Percentiles rank a stretch among this genome's conserved stretches.
Evolutionary conservation across 2,888 invertebrate genomes (phyloP).

Genomic region (Atrina japonica): DNA sequence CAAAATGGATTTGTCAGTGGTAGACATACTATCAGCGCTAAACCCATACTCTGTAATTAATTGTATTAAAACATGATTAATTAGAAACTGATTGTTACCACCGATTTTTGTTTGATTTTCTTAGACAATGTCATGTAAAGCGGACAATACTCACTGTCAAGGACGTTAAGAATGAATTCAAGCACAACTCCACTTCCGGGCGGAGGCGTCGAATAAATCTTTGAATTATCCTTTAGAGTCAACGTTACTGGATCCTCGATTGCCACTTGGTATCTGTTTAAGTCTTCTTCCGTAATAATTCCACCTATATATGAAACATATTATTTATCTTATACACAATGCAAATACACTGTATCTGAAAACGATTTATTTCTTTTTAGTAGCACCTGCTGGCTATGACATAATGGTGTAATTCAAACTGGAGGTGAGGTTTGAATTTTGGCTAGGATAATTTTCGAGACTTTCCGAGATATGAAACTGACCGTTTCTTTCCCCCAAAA

Average conservation of each 20-base stretch:
- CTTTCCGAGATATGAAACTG: too few species aligned
- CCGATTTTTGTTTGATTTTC: too few species aligned
- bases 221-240: constrained; percentile 46
- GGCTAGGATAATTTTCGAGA: too few species aligned
- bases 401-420: too few species aligned
- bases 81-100: too few species aligned
- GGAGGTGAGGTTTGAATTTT: too few species aligned
- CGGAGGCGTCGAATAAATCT: constrained; percentile 62
- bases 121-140: not conserved
- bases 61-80: too few species aligned
- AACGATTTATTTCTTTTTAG: too few species aligned
- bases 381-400: too few species aligned
- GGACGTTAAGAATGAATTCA: constrained; percentile 71
- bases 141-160: constrained; percentile 65
- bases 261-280: constrained; percentile 54
- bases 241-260: constrained; percentile 54
- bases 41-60: constrained; percentile 20
- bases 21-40: constrained; percentile 20
- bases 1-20: constrained; percentile 46
- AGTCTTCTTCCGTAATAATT: constrained; percentile 67
- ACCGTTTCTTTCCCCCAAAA: too few species aligned
- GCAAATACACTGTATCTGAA: too few species aligned
- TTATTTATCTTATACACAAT: too few species aligned
- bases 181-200: constrained; percentile 71
- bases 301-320: constrained; percentile 58